These are phyloP conservation scores for Drosophila pruinosa DNA, from an alignment of 1,140 invertebrate genomes.

Conservation along the genomic window DNA sequence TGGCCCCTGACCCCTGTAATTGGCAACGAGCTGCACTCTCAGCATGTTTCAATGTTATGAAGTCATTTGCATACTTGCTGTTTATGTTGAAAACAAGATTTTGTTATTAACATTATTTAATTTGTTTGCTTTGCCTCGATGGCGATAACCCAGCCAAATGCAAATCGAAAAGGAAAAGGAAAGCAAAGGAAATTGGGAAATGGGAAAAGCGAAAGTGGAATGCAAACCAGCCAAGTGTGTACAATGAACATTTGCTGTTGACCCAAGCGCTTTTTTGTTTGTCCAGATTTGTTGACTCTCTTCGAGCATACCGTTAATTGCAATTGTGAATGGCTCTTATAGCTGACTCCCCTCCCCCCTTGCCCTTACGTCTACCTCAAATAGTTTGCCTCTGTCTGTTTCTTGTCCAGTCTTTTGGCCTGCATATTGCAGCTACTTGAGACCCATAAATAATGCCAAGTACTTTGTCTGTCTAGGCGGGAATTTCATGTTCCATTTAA, in stretches of 20 bases:
- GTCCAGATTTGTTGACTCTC: background rate
- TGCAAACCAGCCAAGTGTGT: constrained; percentile 27
- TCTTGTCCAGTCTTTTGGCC: background rate
- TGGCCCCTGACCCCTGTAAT: background rate
- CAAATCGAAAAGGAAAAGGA: constrained; percentile 4
- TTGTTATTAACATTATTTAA: constrained; percentile 80
- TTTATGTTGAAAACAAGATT: constrained; percentile 80
- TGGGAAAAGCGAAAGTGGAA: constrained; percentile 47
- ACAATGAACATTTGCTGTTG: constrained; percentile 57
- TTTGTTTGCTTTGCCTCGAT: constrained; percentile 63
- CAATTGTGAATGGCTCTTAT: constrained; percentile 45
- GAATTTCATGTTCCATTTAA: constrained; percentile 63
- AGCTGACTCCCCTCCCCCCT: no score
- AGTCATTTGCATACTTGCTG: constrained; percentile 80
- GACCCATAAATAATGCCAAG: constrained; percentile 71
- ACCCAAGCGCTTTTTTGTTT: constrained; percentile 49
- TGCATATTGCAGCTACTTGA: constrained; percentile 27
- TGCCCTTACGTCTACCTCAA: background rate
- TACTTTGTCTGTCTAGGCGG: constrained; percentile 43
- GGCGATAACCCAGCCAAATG: constrained; percentile 14
- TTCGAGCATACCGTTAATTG: constrained; percentile 53
- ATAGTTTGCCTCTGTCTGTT: background rate
- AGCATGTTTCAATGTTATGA: constrained; percentile 70
- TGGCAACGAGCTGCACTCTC: constrained; percentile 38
- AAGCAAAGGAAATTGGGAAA: background rate